These are phyloP conservation scores for Ophthalmotilapia sp. DNA, from an alignment of 2,113 vertebrate species.

Conservation along the genomic window DNA sequence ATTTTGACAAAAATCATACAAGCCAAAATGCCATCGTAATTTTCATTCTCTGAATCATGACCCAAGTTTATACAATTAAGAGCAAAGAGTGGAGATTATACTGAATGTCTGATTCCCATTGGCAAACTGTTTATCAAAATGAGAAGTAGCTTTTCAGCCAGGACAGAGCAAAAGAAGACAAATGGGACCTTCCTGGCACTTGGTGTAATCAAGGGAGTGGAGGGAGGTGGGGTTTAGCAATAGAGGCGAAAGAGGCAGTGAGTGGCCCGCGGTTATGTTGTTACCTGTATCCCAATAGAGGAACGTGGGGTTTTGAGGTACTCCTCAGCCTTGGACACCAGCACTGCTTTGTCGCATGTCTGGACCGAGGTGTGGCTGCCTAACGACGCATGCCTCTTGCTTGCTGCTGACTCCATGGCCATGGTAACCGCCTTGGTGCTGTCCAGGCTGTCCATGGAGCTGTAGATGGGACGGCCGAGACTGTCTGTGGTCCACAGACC, in stretches of 20 bases:
- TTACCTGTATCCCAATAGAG: conserved; percentile 97
- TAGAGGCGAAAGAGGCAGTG: background rate
- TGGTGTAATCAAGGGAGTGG: background rate
- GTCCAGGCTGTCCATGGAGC: conserved; percentile 93
- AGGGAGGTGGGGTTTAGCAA: background rate
- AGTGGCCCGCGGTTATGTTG: background rate
- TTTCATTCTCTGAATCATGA: background rate
- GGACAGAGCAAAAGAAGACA: background rate
- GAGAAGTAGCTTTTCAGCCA: background rate
- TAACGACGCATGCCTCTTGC: conserved; percentile 75
- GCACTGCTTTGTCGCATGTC: conserved; percentile 86
- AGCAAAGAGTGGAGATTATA: background rate
- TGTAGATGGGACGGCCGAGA: conserved; percentile 81
- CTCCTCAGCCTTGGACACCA: conserved; percentile 87
- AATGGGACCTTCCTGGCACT: background rate
- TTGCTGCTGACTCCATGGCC: conserved; percentile 85
- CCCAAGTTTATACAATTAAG: background rate
- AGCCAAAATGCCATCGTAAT: background rate
- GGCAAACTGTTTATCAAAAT: background rate
- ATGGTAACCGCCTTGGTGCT: conserved; percentile 93
- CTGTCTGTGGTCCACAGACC: conserved; percentile 85
- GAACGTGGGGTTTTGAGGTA: conserved; percentile 87
- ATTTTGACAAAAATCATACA: background rate
- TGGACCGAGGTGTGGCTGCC: conserved; percentile 80
- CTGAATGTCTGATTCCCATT: background rate